phyloP scores from a whole-genome alignment of 2,888 invertebrate genomes.

The Eupithecia subfuscata region DNA sequence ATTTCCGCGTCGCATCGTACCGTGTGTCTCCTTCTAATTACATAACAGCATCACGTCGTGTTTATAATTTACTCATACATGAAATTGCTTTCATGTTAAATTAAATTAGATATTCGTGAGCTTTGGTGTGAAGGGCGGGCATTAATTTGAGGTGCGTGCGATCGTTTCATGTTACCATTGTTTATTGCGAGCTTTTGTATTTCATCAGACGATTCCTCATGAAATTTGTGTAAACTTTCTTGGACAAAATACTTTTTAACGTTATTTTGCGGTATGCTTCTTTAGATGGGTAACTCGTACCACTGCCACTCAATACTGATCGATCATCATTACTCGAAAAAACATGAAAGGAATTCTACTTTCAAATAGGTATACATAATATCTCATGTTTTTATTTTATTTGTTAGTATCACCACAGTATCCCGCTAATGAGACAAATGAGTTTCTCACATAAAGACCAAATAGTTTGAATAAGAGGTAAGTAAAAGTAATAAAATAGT shows the following conservation, averaged over 20 bases:
- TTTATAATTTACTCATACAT: slow-evolving; percentile 69
- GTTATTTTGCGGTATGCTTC: too few species aligned
- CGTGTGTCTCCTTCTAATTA: slow-evolving; percentile 33
- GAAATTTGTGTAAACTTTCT: background rate
- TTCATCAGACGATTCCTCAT: slow-evolving; percentile 7
- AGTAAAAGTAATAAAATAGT: too few species aligned
- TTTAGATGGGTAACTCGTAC: too few species aligned
- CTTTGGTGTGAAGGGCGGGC: slow-evolving; percentile 60
- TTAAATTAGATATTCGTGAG: slow-evolving; percentile 75
- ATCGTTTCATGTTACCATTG: slow-evolving; percentile 39
- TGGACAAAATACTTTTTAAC: background rate
- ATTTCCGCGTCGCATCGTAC: slow-evolving; percentile 29
- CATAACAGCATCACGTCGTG: slow-evolving; percentile 43
- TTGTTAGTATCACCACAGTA: too few species aligned
- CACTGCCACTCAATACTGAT: too few species aligned
- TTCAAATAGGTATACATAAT: too few species aligned
- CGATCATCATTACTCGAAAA: too few species aligned
- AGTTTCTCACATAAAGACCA: too few species aligned
- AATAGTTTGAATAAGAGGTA: too few species aligned
- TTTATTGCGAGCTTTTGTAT: slow-evolving; percentile 19
- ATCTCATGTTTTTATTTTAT: too few species aligned
- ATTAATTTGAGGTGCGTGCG: slow-evolving; percentile 43
- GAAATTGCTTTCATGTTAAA: slow-evolving; percentile 76
- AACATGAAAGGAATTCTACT: too few species aligned
- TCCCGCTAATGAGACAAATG: too few species aligned